Conservation (phyloP, 1,140 invertebrate species). For the Drosophila seguyi region DNA sequence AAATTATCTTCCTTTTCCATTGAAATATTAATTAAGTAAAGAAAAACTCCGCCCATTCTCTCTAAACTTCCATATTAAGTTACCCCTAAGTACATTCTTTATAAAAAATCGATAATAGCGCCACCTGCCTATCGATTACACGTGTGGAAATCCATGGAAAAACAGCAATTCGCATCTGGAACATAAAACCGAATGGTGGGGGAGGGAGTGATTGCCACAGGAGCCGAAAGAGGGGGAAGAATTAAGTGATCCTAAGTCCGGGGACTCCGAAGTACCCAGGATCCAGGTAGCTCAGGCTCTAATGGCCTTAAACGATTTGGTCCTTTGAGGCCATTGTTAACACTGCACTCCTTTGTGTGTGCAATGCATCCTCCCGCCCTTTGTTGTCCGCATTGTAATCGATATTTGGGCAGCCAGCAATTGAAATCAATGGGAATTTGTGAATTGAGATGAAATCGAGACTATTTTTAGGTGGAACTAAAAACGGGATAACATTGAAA, state of each 20-base stretch:
- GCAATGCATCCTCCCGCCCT: conserved; percentile 36
- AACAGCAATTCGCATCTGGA: conserved; percentile 32
- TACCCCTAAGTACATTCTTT: not conserved
- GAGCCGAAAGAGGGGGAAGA: conserved; percentile 3
- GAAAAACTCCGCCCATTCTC: not conserved
- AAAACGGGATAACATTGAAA: not conserved
- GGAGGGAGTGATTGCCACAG: not conserved
- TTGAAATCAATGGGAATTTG: conserved; percentile 52
- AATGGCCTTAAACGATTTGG: conserved; percentile 52
- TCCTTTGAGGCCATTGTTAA: conserved; percentile 19
- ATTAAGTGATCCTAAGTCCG: conserved; percentile 38
- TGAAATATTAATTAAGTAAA: not conserved
- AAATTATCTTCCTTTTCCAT: not conserved
- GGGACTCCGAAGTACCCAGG: not conserved
- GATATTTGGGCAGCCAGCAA: conserved; percentile 56
- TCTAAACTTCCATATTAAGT: not conserved
- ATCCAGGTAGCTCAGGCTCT: conserved; percentile 22
- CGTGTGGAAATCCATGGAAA: conserved; percentile 10
- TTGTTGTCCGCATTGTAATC: conserved; percentile 52
- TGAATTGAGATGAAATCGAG: conserved; percentile 57
- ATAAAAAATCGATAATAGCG: not conserved
- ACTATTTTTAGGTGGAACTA: conserved; percentile 38
- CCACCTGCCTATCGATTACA: conserved; percentile 44
- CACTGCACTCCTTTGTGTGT: not conserved
- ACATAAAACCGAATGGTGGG: not conserved